A percentile compares a stretch with the other conserved stretches of the same genome.
phyloP scores from a whole-genome alignment of 2,888 invertebrate genomes.

The Stenoptilia bipunctidactyla region DNA sequence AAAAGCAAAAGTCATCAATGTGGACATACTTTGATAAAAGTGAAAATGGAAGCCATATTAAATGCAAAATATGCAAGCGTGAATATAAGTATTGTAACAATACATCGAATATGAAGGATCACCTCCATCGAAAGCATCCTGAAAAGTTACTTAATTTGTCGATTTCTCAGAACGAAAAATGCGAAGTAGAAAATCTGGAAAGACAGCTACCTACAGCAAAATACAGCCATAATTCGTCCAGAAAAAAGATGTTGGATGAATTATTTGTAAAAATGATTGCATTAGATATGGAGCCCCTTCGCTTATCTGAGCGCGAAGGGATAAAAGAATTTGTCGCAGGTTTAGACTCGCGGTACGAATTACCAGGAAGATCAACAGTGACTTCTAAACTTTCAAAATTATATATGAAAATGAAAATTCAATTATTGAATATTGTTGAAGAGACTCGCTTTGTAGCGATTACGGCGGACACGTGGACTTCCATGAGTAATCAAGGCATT shows the following conservation, averaged over 20 bases:
- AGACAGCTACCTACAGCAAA: not conserved
- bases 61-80: slow-evolving; percentile 2
- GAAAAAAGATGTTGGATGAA: not conserved
- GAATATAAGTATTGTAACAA: slow-evolving; percentile 6
- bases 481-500: too few species aligned
- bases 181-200: not conserved
- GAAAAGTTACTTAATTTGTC: slow-evolving; percentile 1
- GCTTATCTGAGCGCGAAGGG: slow-evolving; percentile 4
- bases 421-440: too few species aligned
- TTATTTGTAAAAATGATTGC: slow-evolving; percentile 7
- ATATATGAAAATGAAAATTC: too few species aligned
- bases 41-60: not conserved
- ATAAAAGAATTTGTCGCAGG: slow-evolving; percentile 6
- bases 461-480: too few species aligned
- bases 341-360: slow-evolving; percentile 3
- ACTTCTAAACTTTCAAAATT: slow-evolving; percentile 3
- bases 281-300: slow-evolving; percentile 6
- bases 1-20: slow-evolving; percentile 1
- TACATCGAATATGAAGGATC: slow-evolving; percentile 8
- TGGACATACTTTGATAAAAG: slow-evolving; percentile 1
- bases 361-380: slow-evolving; percentile 6
- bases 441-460: too few species aligned
- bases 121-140: slow-evolving; percentile 7
- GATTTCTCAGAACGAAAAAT: not conserved
- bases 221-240: not conserved